Conservation (phyloP, 2,797 vertebrate genomes). For the Picus viridis region DNA sequence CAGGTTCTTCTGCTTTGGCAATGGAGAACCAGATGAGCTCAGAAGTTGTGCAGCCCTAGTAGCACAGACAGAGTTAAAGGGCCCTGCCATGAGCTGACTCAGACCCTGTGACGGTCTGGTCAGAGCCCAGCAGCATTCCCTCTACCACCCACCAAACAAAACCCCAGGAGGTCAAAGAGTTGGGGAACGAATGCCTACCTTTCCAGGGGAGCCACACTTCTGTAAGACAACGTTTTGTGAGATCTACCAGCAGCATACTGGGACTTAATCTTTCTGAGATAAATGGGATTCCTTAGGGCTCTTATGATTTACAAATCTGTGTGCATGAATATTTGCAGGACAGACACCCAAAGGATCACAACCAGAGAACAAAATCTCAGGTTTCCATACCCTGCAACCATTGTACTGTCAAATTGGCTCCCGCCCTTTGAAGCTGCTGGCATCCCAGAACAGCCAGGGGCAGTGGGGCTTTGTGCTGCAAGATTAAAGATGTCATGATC, state of each 20-base stretch:
- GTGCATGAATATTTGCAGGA: not conserved
- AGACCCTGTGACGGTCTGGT: not conserved
- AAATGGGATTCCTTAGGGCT: not conserved
- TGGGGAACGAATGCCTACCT: rapidly evolving
- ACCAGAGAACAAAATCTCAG: not conserved
- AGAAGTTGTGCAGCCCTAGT: not conserved
- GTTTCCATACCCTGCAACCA: not conserved
- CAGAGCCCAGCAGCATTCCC: not conserved
- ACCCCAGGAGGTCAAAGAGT: not conserved
- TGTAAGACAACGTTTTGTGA: rapidly evolving
- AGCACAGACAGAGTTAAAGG: rapidly evolving
- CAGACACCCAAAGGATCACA: not conserved
- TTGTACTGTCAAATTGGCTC: not conserved
- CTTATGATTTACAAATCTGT: constrained; percentile 1
- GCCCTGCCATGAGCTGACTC: not conserved
- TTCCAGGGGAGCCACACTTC: not conserved
- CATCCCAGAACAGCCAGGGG: not conserved
- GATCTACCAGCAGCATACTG: not conserved
- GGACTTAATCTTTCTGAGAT: not conserved
- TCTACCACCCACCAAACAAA: rapidly evolving
- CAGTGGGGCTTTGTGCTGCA: not conserved
- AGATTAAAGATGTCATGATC: constrained; percentile 1
- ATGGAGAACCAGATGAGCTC: not conserved
- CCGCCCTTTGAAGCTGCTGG: not conserved
- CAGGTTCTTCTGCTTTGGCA: not conserved